These are phyloP conservation scores for Dynastes maya DNA, from an alignment of 2,888 invertebrate species.

Conservation along the genomic window DNA sequence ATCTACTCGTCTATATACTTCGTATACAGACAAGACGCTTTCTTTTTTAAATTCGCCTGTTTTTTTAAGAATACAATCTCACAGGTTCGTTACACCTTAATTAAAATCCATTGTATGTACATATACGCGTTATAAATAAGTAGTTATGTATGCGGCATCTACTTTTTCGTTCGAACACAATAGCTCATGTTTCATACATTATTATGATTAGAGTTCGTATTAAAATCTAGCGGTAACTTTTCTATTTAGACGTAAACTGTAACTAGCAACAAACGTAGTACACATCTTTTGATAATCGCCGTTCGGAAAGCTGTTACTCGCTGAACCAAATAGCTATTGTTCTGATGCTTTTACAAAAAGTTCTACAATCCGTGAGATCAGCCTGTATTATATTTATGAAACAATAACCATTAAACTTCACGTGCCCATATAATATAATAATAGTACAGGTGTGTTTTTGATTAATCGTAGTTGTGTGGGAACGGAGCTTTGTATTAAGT, in stretches of 20 bases:
- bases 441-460: background rate
- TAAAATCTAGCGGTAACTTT: slow-evolving; percentile 38
- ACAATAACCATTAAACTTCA: slow-evolving; percentile 21
- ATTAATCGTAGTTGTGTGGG: background rate
- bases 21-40: background rate
- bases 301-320: slow-evolving; percentile 17
- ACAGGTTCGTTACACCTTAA: slow-evolving; percentile 25
- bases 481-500: background rate
- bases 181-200: slow-evolving; percentile 31
- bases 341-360: slow-evolving; percentile 16
- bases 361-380: slow-evolving; percentile 14
- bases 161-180: slow-evolving; percentile 34
- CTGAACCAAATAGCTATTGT: slow-evolving; percentile 18
- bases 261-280: background rate
- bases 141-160: background rate
- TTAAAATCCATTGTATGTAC: slow-evolving; percentile 21
- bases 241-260: slow-evolving; percentile 19
- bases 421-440: background rate
- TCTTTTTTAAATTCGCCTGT: background rate
- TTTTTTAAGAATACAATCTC: slow-evolving; percentile 4
- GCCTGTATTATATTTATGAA: slow-evolving; percentile 7
- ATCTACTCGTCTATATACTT: too few relatives aligned
- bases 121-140: background rate
- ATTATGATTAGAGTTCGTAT: slow-evolving; percentile 20
- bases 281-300: slow-evolving; percentile 9